Evolutionary conservation across 2,888 invertebrate species (phyloP).

Genomic region (Apoda limacodes): DNA sequence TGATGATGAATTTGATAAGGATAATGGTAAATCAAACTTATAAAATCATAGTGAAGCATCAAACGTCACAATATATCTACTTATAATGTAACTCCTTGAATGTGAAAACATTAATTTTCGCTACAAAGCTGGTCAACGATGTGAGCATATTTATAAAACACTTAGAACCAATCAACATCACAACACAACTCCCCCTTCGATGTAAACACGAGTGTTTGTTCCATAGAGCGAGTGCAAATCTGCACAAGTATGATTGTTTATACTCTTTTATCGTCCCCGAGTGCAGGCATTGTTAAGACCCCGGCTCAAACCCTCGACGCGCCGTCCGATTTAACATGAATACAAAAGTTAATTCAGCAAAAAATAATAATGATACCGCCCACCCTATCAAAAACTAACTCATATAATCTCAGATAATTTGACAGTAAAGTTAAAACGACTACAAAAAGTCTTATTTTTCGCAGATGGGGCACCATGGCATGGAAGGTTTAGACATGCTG

Average conservation of each 20-base stretch:
- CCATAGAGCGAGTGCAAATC: constrained; percentile 65
- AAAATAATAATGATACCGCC: constrained; percentile 37
- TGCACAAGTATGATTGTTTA: constrained; percentile 63
- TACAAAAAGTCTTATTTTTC: constrained; percentile 57
- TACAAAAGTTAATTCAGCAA: constrained; percentile 50
- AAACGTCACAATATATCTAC: too few relatives aligned
- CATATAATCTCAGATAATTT: constrained; percentile 37
- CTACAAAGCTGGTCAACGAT: constrained; percentile 56
- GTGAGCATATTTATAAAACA: constrained; percentile 63
- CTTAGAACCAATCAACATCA: constrained; percentile 61
- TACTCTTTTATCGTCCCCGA: constrained; percentile 54
- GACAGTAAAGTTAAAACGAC: constrained; percentile 57
- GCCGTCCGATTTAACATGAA: constrained; percentile 61
- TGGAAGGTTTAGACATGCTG: constrained; percentile 94
- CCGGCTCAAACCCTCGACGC: constrained; percentile 27
- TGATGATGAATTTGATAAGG: too few relatives aligned
- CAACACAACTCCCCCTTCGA: constrained; percentile 40
- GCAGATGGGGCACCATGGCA: constrained; percentile 92
- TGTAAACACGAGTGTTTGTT: constrained; percentile 61
- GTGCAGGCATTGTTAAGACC: constrained; percentile 39
- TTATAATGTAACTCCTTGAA: too few relatives aligned
- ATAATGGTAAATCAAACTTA: too few relatives aligned
- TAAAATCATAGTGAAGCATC: too few relatives aligned
- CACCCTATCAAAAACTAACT: constrained; percentile 33
- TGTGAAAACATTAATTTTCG: constrained; percentile 54